Percentiles rank a stretch among this genome's conserved stretches.
phyloP scores from a whole-genome alignment of 1,140 invertebrate species.

The Penaeus japonicus region DNA sequence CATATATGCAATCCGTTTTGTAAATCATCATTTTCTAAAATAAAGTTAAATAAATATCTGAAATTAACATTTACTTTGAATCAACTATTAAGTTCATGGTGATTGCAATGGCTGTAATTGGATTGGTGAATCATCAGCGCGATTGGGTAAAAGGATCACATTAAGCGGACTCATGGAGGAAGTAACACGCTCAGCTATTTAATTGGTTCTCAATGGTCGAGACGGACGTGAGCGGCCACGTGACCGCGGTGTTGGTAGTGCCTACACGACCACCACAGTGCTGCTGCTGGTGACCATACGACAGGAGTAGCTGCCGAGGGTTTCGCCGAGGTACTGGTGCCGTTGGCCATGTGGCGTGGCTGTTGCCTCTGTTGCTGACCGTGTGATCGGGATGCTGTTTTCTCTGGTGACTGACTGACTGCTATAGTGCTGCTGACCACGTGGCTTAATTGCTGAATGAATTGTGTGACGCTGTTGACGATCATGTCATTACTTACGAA shows the following conservation, averaged over 20 bases:
- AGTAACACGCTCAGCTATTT: slow-evolving; percentile 36
- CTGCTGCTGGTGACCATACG: neutral
- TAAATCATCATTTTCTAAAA: neutral
- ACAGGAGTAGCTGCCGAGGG: neutral
- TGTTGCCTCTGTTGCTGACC: neutral
- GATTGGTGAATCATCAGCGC: no score
- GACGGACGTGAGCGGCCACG: neutral
- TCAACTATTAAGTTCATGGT: no score
- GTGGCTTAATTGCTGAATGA: no score
- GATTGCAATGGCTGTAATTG: no score
- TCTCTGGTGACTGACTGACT: no score
- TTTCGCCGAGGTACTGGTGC: neutral
- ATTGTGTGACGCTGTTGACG: no score
- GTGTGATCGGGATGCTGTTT: neutral
- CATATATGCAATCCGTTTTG: slow-evolving; percentile 33
- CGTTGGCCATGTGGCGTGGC: neutral
- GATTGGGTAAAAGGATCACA: neutral
- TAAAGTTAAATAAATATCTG: no score
- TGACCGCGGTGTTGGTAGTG: neutral
- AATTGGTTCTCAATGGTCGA: slow-evolving; percentile 47
- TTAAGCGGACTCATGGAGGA: slow-evolving; percentile 7
- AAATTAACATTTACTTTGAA: no score
- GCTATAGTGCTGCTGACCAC: no score
- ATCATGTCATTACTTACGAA: no score
- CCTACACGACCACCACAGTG: neutral